Conservation (phyloP, 2,113 vertebrate genomes). For the Hydropotes inermis region DNA sequence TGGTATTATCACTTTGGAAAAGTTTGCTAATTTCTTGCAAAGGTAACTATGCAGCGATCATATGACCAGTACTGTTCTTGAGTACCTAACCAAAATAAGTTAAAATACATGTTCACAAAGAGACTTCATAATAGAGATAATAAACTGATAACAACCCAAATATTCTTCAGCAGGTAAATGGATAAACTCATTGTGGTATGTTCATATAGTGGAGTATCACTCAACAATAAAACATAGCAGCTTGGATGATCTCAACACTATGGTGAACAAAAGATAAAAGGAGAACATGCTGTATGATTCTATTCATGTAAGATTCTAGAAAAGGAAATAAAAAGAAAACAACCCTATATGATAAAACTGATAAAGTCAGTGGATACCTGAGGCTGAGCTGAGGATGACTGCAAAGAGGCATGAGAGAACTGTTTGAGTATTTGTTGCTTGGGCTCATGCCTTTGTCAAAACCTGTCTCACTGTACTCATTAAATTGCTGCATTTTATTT, state of each 20-base stretch:
- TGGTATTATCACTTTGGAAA: background rate
- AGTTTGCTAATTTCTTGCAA: background rate
- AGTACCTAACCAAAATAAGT: background rate
- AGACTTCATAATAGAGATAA: background rate
- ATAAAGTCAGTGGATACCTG: background rate
- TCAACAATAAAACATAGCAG: background rate
- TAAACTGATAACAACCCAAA: background rate
- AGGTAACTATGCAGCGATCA: background rate
- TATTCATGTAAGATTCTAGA: background rate
- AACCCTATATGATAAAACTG: background rate
- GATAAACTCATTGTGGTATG: background rate
- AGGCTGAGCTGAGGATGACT: background rate
- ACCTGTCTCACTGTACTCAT: background rate
- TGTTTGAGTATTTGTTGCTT: background rate
- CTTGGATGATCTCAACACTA: constrained; percentile 10
- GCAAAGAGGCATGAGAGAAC: background rate
- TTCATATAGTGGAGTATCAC: background rate
- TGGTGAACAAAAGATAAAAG: background rate
- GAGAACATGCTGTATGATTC: background rate
- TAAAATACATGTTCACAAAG: constrained; percentile 26
- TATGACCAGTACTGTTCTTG: background rate
- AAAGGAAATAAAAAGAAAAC: background rate
- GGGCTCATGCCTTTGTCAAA: background rate
- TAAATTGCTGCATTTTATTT: background rate
- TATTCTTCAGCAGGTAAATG: background rate